These are phyloP conservation scores for Tetrapedia diversipes DNA, from an alignment of 2,888 invertebrate species.

Conservation along the genomic window DNA sequence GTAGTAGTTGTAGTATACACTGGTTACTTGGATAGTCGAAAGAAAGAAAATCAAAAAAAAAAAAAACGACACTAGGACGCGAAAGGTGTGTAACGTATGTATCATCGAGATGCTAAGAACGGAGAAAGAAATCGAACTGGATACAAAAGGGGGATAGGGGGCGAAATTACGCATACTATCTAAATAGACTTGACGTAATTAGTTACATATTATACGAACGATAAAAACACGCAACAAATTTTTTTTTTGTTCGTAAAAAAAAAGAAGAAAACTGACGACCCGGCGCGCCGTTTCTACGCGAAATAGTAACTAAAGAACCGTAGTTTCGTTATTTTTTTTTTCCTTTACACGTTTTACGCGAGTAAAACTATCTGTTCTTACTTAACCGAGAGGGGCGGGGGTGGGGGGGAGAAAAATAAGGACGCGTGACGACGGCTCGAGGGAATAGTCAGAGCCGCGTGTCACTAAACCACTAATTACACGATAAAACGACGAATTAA, in stretches of 20 bases:
- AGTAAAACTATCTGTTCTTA: slow-evolving; percentile 36
- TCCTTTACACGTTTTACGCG: slow-evolving; percentile 53
- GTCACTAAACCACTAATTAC: slow-evolving; percentile 64
- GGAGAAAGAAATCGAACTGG: slow-evolving; percentile 31
- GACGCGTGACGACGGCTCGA: slow-evolving; percentile 70
- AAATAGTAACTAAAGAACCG: slow-evolving; percentile 82
- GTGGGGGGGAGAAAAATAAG: too few relatives aligned
- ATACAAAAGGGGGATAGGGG: slow-evolving; percentile 52
- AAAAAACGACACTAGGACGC: slow-evolving; percentile 33
- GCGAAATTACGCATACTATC: slow-evolving; percentile 20
- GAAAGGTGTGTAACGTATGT: slow-evolving; percentile 31
- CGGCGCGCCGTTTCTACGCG: slow-evolving; percentile 67
- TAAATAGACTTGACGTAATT: slow-evolving; percentile 10
- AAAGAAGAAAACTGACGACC: slow-evolving; percentile 52
- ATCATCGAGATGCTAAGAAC: slow-evolving; percentile 22
- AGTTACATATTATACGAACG: too few relatives aligned
- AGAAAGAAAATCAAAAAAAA: background rate
- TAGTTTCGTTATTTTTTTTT: too few relatives aligned
- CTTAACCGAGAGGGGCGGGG: too few relatives aligned
- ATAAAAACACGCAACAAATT: slow-evolving; percentile 51
- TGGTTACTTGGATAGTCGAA: slow-evolving; percentile 47
- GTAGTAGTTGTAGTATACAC: slow-evolving; percentile 45
- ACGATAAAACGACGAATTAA: slow-evolving; percentile 60
- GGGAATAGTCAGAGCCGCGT: slow-evolving; percentile 59
- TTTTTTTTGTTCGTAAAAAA: slow-evolving; percentile 14